Percentiles rank a stretch among this genome's conserved stretches.
Conservation (phyloP, 2,797 vertebrate species). For the Anolis apletophallus region DNA sequence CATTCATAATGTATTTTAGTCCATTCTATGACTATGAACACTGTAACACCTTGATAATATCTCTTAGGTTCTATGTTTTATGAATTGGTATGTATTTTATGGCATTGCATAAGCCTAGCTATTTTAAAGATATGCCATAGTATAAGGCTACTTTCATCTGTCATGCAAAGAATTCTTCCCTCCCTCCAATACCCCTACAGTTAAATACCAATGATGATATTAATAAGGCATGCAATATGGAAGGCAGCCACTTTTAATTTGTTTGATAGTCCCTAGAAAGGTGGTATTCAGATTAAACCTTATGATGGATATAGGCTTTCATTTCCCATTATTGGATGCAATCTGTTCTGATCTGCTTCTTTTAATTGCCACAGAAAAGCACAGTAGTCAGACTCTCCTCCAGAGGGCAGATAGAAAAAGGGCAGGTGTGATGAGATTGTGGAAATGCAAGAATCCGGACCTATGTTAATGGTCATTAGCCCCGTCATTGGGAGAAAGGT, state of each 20-base stretch:
- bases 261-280: neutral
- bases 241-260: neutral
- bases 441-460: constrained; percentile 4
- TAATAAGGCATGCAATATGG: neutral
- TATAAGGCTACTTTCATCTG: neutral
- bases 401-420: neutral
- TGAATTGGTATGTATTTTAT: neutral
- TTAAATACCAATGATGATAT: neutral
- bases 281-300: neutral
- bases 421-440: neutral
- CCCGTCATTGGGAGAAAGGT: too few species aligned
- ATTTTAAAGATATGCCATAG: neutral
- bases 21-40: constrained; percentile 18
- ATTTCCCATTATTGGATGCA: neutral
- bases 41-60: neutral
- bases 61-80: neutral
- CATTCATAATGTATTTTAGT: neutral
- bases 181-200: neutral
- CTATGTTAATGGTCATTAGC: neutral
- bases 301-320: neutral
- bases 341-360: neutral
- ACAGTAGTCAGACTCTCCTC: neutral
- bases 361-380: neutral
- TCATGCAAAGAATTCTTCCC: neutral
- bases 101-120: too few species aligned